Conservation (phyloP, 2,888 invertebrate genomes). For the Drosophila lutescens region DNA sequence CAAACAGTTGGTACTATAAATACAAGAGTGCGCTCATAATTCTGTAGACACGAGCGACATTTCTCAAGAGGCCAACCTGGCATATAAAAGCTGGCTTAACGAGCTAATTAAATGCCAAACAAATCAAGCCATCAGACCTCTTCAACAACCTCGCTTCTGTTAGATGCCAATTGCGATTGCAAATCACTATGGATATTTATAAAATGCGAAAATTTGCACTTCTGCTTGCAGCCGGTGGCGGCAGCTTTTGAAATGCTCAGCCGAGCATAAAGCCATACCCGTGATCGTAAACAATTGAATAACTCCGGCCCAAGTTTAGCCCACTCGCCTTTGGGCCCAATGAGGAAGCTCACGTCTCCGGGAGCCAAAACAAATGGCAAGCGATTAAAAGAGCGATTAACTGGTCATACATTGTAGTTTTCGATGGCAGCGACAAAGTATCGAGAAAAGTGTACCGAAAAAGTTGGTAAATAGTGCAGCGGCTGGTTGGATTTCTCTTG, state of each 20-base stretch:
- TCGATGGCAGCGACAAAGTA: constrained; percentile 22
- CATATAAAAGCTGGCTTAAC: constrained; percentile 43
- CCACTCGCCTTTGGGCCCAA: constrained; percentile 43
- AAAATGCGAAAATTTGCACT: constrained; percentile 54
- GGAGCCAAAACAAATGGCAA: constrained; percentile 35
- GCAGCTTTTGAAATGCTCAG: constrained; percentile 54
- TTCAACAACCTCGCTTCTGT: constrained; percentile 44
- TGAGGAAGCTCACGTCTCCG: constrained; percentile 60
- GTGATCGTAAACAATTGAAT: constrained; percentile 56
- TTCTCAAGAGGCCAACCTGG: constrained; percentile 52
- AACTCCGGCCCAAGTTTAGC: constrained; percentile 36
- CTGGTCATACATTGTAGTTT: constrained; percentile 41
- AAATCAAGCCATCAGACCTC: constrained; percentile 57
- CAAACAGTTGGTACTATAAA: constrained; percentile 2
- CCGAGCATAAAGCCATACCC: constrained; percentile 52
- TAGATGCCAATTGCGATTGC: constrained; percentile 27
- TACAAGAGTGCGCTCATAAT: constrained; percentile 14
- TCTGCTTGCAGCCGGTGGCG: constrained; percentile 36
- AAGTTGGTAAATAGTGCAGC: not conserved
- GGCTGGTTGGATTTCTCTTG: not conserved
- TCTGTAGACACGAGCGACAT: constrained; percentile 39
- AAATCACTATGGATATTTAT: constrained; percentile 39
- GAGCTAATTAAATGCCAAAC: constrained; percentile 47
- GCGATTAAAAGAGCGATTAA: constrained; percentile 25
- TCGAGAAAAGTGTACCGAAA: constrained; percentile 6